Base-by-base conservation (phyloP, 2,797 vertebrate genomes). In the Gallinago solitaria region DNA sequence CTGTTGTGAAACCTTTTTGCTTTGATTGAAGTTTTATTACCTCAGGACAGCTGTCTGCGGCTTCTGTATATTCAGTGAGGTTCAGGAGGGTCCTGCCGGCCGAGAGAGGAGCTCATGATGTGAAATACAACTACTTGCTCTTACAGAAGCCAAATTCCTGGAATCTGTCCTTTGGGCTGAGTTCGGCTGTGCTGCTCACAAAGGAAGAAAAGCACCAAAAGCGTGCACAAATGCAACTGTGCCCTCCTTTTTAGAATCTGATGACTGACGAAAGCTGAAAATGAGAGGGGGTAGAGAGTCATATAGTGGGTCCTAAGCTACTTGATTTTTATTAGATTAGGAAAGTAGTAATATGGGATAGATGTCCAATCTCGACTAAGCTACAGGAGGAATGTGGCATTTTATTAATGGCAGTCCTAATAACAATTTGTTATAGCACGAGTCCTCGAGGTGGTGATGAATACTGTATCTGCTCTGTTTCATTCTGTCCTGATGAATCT, bases 11-110 rank as follows among this genome's bases (percentile, higher is more conserved):
- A 96, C 94, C 53, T 80, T 92, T 91, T 95, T 95, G 37, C 87
- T 97, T 96, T 96, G 92, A 97, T 94, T 94, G 90, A 96, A 96
- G 78, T 95, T 96, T 73, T 92, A 92, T 96, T 96, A 96, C 80
- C 81, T 89, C 76, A 80, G 84, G 81, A 96, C 0, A 14, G 96
- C 54, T 83, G 64, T 85, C 73, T 95, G 73, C 32, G 73, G 69
- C 35, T 97, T 90, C 90, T 94, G 68, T 91, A 91, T 95, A 95
- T 74, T 95, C 95, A 71, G 80, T 90, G 24, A 71, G 87, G 51
- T 93, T 97, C 82, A 47, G 61, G 60, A 95, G 78, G 53, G 85
- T 85, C 39, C 75, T 92, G 35, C 60, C 8, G 11, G 71, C 82
- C 12, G 8, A 95, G 64, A 47, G 65, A 73, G 69, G 89, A 90